Percentiles rank a stretch among this genome's conserved stretches.
Conservation (phyloP, 2,888 invertebrate genomes). For the Zeuzera pyrina region DNA sequence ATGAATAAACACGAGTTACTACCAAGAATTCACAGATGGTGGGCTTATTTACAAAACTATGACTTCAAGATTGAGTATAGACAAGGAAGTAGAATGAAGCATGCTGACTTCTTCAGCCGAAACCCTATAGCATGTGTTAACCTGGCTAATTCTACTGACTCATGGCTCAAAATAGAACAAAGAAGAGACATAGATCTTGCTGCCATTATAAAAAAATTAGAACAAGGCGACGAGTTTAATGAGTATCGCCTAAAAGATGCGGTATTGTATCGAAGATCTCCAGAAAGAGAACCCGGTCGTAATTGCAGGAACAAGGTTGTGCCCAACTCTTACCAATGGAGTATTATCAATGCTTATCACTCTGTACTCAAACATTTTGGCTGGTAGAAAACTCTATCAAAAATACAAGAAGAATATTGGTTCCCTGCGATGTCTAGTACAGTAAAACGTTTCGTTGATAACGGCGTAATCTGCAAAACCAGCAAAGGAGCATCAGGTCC, state of each 20-base stretch:
- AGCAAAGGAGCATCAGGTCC: constrained; percentile 8
- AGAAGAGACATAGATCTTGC: neutral
- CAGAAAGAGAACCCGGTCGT: neutral
- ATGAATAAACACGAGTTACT: too few species aligned
- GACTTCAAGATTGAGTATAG: too few species aligned
- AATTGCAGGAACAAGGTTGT: neutral
- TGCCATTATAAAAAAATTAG: constrained; percentile 1
- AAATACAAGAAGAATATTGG: too few species aligned
- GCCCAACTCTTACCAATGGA: neutral
- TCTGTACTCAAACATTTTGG: constrained; percentile 2
- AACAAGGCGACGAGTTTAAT: neutral
- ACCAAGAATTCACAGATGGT: too few species aligned
- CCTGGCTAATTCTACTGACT: too few species aligned
- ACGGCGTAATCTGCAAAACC: constrained; percentile 8
- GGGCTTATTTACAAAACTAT: too few species aligned
- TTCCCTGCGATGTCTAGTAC: constrained; percentile 13
- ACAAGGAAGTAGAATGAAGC: too few species aligned
- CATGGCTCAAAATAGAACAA: constrained; percentile 2
- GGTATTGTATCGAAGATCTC: constrained; percentile 1
- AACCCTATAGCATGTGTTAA: too few species aligned
- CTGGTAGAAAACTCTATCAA: constrained; percentile 1
- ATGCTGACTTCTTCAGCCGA: too few species aligned
- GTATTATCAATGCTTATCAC: constrained; percentile 1
- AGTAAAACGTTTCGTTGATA: constrained; percentile 9
- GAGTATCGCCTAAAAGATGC: neutral